Percentiles rank a stretch among this genome's conserved stretches.
phyloP scores from a whole-genome alignment of 2,888 invertebrate genomes.

The Andrena trimmerana region DNA sequence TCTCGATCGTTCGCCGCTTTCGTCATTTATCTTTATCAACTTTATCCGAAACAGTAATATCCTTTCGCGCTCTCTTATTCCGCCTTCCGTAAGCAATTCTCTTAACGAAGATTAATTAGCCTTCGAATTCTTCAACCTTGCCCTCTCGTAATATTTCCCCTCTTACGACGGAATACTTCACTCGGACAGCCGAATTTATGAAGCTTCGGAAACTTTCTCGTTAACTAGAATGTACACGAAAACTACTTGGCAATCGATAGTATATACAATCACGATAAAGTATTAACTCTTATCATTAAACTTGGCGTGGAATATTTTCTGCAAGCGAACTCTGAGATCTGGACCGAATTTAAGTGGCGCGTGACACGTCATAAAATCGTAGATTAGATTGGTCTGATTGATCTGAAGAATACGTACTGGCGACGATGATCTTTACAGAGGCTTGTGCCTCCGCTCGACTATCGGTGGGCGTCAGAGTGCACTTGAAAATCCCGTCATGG shows the following conservation, averaged over 20 bases:
- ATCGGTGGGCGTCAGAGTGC: slow-evolving; percentile 88
- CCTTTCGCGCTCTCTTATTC: slow-evolving; percentile 50
- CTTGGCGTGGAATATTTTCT: neutral
- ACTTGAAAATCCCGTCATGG: slow-evolving; percentile 90
- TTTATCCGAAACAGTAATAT: slow-evolving; percentile 64
- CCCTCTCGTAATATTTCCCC: slow-evolving; percentile 29
- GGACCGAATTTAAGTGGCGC: neutral
- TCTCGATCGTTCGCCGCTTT: slow-evolving; percentile 37
- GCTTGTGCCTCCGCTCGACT: slow-evolving; percentile 88
- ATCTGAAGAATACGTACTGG: slow-evolving; percentile 87
- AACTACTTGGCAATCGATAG: slow-evolving; percentile 23
- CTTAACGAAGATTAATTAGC: slow-evolving; percentile 72
- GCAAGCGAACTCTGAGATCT: too few species aligned
- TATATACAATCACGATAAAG: neutral
- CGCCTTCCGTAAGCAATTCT: slow-evolving; percentile 59
- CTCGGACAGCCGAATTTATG: slow-evolving; percentile 30
- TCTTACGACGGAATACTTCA: slow-evolving; percentile 21
- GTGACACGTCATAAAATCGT: neutral
- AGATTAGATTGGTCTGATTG: slow-evolving; percentile 18
- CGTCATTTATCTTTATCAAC: slow-evolving; percentile 70
- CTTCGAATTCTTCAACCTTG: slow-evolving; percentile 51
- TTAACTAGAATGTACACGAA: slow-evolving; percentile 19
- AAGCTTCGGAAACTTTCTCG: slow-evolving; percentile 34
- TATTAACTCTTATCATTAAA: neutral
- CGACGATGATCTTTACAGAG: slow-evolving; percentile 89